phyloP scores from a whole-genome alignment of 1,140 invertebrate species.

The Phymastichus coffea region DNA sequence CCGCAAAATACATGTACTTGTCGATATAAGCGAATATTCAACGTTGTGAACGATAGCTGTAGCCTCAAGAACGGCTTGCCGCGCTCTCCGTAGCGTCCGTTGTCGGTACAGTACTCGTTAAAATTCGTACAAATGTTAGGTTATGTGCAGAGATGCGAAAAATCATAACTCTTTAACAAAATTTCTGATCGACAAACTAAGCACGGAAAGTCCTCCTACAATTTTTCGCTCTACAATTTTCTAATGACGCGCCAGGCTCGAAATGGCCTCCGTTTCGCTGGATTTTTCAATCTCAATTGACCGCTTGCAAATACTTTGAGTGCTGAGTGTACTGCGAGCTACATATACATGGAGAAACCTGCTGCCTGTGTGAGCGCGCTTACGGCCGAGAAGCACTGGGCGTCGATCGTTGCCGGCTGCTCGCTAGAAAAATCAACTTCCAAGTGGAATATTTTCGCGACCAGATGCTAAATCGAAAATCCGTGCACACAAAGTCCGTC shows the following conservation, averaged over 20 bases:
- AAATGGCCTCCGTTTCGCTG: neutral
- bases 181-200: neutral
- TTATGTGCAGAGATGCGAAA: conserved; percentile 4
- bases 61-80: conserved; percentile 37
- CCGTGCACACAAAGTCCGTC: neutral
- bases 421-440: conserved; percentile 8
- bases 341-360: neutral
- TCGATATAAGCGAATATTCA: too few relatives aligned
- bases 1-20: too few relatives aligned
- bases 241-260: conserved; percentile 4
- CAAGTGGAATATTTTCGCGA: conserved; percentile 36
- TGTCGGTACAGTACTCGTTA: conserved; percentile 38
- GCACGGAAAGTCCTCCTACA: conserved; percentile 11
- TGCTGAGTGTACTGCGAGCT: neutral
- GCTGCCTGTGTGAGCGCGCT: neutral
- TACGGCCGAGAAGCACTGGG: neutral
- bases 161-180: neutral
- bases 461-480: neutral
- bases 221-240: conserved; percentile 12
- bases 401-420: neutral
- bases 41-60: conserved; percentile 17
- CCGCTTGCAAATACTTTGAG: neutral
- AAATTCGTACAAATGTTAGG: conserved; percentile 20
- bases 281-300: neutral
- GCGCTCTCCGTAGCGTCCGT: conserved; percentile 48